Conservation (phyloP, 1,140 invertebrate species). For the Periplaneta americana region DNA sequence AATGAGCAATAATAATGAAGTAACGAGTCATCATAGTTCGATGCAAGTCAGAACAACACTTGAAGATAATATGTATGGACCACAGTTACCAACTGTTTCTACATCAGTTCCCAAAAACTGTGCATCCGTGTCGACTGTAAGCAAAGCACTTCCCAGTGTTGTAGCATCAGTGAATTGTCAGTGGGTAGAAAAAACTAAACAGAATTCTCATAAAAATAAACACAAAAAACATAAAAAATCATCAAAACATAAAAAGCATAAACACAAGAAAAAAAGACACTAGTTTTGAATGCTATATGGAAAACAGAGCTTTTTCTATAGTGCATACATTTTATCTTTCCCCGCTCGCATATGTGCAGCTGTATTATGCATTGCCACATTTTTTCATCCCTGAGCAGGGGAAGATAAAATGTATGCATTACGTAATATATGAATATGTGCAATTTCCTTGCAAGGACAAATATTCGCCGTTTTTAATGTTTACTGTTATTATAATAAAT, state of each 20-base stretch:
- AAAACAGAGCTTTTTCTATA: too few relatives aligned
- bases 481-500: too few relatives aligned
- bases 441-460: too few relatives aligned
- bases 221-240: conserved; percentile 15
- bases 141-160: not conserved
- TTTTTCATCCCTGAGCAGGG: too few relatives aligned
- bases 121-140: not conserved
- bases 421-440: too few relatives aligned
- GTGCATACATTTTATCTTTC: too few relatives aligned
- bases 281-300: too few relatives aligned
- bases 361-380: too few relatives aligned
- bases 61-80: conserved; percentile 5
- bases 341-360: too few relatives aligned
- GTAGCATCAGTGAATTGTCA: not conserved
- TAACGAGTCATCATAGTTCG: not conserved
- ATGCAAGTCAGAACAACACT: too few relatives aligned
- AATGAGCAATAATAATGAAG: not conserved
- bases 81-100: not conserved
- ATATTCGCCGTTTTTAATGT: too few relatives aligned
- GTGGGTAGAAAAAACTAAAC: not conserved
- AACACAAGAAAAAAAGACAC: conserved; percentile 5
- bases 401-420: too few relatives aligned
- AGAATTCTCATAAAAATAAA: conserved; percentile 1
- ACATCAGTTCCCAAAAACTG: not conserved
- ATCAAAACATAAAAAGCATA: conserved; percentile 8